Base-by-base conservation (phyloP, 2,113 vertebrate genomes). In the Corythornis madagascariensis region DNA sequence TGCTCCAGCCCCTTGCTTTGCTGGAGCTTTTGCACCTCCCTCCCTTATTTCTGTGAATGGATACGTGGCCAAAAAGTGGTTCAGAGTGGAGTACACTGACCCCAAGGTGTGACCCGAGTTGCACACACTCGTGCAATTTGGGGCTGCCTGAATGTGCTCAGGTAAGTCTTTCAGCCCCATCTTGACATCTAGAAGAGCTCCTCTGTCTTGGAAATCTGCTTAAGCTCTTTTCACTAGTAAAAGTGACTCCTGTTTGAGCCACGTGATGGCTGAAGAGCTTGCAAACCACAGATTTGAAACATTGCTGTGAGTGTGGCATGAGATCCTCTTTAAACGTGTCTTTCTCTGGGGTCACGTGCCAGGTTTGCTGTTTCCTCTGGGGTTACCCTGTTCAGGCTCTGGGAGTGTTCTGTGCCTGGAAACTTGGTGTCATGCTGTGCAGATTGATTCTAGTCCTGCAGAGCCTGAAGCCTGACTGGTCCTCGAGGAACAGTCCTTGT, bases 101-200 rank as follows among this genome's bases (percentile, higher is more conserved):
- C 24, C 17, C 29, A 18, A 7, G 40, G 4, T 56, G 57, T 40
- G 16, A 42, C 45, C 59, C 26, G 47, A 48, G 3, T 5, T 1
- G 24, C 11, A 12, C 1, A 0, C 0, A 0, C 33, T 15, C 0
- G 2, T 18, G 52, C 0, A 0, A 10, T 31, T 67, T 31, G 4
- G 12, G 69, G 42, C 61, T 84, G 33, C 35, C 74, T 55, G 52
- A 59, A 10, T 1, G 0, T 66, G 33, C 48, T 59, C n/a, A 45
- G 28, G 13, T 63, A 13, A 40, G 42, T 81, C 65, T 33, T 72
- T 43, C 0, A 2, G 55, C 65, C 76, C 52, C 55, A 45, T 64
- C 42, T 24, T 11, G 16, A 61, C 28, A 47, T 31, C 50, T 33
- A 21, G 14, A 3, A 38, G 26, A 28, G 56, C 38, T 53, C 24